These are phyloP conservation scores for Oxyscelio sp. DNA, from an alignment of 2,888 invertebrate genomes.

Conservation along the genomic window DNA sequence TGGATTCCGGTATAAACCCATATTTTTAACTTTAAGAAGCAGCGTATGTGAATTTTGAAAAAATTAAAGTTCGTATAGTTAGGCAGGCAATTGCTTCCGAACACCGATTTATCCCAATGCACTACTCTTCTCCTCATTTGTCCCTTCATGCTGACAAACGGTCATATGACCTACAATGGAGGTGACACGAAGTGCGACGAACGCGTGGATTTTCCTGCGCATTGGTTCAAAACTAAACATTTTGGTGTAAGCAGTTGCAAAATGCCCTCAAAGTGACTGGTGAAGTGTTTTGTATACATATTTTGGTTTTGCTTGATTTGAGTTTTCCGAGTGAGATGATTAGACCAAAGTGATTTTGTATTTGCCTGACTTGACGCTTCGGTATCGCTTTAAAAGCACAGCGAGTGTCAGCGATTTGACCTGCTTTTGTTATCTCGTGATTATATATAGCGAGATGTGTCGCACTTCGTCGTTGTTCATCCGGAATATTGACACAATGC, in stretches of 20 bases:
- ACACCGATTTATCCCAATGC: conserved; percentile 11
- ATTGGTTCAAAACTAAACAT: not conserved
- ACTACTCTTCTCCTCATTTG: conserved; percentile 1
- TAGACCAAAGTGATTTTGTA: conserved; percentile 20
- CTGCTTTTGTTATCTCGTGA: conserved; percentile 39
- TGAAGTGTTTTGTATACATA: not conserved
- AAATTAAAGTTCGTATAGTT: conserved; percentile 1
- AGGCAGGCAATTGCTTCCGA: conserved; percentile 3
- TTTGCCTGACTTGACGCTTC: conserved; percentile 8
- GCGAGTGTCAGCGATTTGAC: conserved; percentile 29
- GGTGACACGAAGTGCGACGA: conserved; percentile 35
- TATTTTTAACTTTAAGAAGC: not conserved
- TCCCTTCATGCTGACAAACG: conserved; percentile 28
- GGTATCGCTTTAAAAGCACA: not conserved
- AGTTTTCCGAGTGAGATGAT: conserved; percentile 7
- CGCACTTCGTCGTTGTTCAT: conserved; percentile 25
- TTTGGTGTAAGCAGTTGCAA: not conserved
- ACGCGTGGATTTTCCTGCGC: conserved; percentile 9
- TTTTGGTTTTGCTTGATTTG: not conserved
- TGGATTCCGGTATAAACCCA: not conserved
- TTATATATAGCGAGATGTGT: conserved; percentile 26
- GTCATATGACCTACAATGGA: conserved; percentile 40
- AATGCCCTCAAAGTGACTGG: conserved; percentile 3
- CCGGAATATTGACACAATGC: conserved; percentile 19
- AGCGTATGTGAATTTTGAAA: conserved; percentile 2